phyloP scores from a whole-genome alignment of 1,140 invertebrate species.

The Ladona fulva region DNA sequence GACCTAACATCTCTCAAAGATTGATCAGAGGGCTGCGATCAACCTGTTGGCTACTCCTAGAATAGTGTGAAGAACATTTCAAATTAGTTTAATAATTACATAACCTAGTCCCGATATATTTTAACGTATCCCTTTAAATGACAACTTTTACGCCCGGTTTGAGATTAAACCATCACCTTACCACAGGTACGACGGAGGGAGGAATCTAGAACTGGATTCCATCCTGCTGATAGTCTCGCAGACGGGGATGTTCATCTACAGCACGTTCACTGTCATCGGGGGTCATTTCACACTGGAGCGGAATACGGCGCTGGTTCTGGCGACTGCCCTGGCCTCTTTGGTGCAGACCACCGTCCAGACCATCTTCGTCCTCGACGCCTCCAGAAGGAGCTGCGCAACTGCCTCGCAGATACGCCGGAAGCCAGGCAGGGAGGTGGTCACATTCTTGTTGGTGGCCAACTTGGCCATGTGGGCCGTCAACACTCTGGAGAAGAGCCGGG shows the following conservation, averaged over 20 bases:
- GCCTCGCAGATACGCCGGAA: constrained; percentile 71
- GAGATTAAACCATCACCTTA: constrained; percentile 38
- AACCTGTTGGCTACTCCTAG: too few relatives aligned
- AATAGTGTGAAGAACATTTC: too few relatives aligned
- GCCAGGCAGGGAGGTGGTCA: constrained; percentile 81
- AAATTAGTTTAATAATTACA: too few relatives aligned
- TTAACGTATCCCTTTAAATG: too few relatives aligned
- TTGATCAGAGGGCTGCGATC: too few relatives aligned
- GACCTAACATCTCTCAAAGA: too few relatives aligned
- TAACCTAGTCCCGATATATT: too few relatives aligned
- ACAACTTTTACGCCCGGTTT: too few relatives aligned
- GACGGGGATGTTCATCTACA: constrained; percentile 88
- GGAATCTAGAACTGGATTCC: constrained; percentile 85
- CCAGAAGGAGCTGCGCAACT: constrained; percentile 65
- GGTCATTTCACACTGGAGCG: constrained; percentile 77
- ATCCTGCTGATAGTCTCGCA: constrained; percentile 86
- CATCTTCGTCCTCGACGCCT: constrained; percentile 89
- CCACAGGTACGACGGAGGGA: constrained; percentile 62
- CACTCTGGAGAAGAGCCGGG: constrained; percentile 79
- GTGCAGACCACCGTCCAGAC: constrained; percentile 85
- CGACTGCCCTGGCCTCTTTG: constrained; percentile 70
- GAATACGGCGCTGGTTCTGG: constrained; percentile 69
- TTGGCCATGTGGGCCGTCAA: constrained; percentile 92
- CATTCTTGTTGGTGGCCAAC: constrained; percentile 82
- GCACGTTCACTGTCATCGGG: constrained; percentile 85